These are phyloP conservation scores for Limanda limanda DNA, from an alignment of 2,113 vertebrate species.

Conservation along the genomic window DNA sequence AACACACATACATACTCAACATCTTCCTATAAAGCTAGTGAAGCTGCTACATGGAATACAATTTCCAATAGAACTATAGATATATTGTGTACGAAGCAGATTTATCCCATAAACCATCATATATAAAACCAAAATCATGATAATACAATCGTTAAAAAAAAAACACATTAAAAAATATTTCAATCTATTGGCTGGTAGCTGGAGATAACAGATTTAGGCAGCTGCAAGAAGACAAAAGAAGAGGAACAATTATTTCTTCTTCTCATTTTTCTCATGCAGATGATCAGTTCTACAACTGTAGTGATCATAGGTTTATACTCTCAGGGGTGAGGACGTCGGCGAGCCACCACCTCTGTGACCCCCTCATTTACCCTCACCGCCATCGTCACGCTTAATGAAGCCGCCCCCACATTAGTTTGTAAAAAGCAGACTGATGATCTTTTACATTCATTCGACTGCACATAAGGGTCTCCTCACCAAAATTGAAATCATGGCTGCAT, in stretches of 20 bases:
- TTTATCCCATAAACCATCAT: conserved; percentile 2
- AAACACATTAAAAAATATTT: too few species aligned
- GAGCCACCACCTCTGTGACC: background rate
- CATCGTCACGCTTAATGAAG: background rate
- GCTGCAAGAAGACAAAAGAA: background rate
- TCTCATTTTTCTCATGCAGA: too few species aligned
- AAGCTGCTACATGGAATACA: background rate
- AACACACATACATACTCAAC: background rate
- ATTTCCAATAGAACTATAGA: background rate
- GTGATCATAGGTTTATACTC: background rate
- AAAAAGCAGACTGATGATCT: background rate
- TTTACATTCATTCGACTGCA: background rate
- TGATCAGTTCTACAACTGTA: background rate
- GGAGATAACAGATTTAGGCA: too few species aligned
- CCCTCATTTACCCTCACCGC: background rate
- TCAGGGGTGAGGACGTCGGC: background rate
- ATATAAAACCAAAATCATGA: background rate
- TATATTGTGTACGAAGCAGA: conserved; percentile 6
- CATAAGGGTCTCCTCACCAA: background rate
- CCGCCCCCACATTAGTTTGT: background rate
- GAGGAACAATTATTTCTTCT: background rate
- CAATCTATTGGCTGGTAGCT: too few species aligned
- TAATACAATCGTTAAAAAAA: too few species aligned
- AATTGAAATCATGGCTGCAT: background rate
- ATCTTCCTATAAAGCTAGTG: background rate